Conservation (phyloP, 1,140 invertebrate genomes). For the Lordiphosa mommai region DNA sequence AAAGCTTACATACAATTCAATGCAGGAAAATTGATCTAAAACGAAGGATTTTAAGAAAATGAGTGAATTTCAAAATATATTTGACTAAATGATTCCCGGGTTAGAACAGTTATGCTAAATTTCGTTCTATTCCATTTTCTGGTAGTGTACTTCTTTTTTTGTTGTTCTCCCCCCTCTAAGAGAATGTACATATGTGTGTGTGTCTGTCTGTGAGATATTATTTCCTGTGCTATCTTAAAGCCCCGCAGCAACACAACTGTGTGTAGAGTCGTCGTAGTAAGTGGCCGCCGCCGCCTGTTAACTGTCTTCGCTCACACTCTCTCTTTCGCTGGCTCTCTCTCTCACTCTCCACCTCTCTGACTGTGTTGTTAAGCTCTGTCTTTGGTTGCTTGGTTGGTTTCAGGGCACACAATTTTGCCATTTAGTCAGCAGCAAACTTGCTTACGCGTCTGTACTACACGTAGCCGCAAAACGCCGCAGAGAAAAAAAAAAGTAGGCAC, state of each 20-base stretch:
- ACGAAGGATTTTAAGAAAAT: too few species aligned
- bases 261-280: conserved; percentile 1
- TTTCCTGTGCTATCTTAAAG: conserved; percentile 48
- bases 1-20: too few species aligned
- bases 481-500: conserved; percentile 1
- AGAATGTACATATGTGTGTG: not conserved
- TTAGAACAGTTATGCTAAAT: too few species aligned
- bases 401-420: conserved; percentile 35
- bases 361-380: conserved; percentile 11
- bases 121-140: too few species aligned
- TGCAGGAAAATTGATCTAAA: too few species aligned
- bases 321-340: conserved; percentile 6
- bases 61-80: too few species aligned
- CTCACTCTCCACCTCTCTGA: not conserved
- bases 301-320: conserved; percentile 22
- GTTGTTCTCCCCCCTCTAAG: not conserved
- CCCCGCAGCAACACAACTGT: conserved; percentile 16
- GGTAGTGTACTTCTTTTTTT: not conserved
- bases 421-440: conserved; percentile 60
- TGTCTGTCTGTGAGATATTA: conserved; percentile 24
- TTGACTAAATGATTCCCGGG: too few species aligned
- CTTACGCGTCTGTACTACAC: conserved; percentile 49
- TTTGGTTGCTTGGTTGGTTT: conserved; percentile 13
- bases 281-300: conserved; percentile 7
- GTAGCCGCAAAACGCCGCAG: conserved; percentile 3